A percentile compares a stretch with the other conserved stretches of the same genome.
These are phyloP conservation scores for Drosophila pallidifrons DNA, from an alignment of 1,140 invertebrate genomes.

Conservation along the genomic window DNA sequence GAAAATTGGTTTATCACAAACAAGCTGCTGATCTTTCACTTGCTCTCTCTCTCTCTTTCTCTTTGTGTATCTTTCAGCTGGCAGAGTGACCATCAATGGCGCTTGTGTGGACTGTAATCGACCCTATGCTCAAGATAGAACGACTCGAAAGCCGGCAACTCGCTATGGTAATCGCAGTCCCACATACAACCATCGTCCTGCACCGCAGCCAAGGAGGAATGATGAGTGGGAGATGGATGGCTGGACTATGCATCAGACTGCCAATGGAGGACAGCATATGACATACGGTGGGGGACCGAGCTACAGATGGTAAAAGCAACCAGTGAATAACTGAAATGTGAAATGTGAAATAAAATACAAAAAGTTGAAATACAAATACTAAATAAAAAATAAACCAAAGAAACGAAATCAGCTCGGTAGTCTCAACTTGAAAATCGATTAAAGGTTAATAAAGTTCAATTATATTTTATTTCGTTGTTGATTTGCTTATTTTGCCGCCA, in stretches of 20 bases:
- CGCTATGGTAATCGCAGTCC: background rate
- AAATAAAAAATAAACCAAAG: too few species aligned
- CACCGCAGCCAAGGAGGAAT: background rate
- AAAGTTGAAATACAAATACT: background rate
- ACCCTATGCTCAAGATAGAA: background rate
- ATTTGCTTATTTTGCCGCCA: too few species aligned
- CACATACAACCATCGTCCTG: background rate
- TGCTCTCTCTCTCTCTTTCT: background rate
- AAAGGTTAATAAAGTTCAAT: background rate
- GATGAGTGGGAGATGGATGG: slow-evolving; percentile 5
- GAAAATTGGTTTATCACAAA: background rate
- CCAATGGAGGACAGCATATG: slow-evolving; percentile 1
- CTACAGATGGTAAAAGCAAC: slow-evolving; percentile 2
- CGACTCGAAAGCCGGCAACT: background rate
- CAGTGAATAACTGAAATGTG: background rate
- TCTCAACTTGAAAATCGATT: background rate
- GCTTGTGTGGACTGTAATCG: slow-evolving; percentile 51
- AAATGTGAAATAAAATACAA: background rate
- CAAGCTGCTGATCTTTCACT: too few species aligned
- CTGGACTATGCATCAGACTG: background rate
- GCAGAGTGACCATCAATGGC: slow-evolving; percentile 65
- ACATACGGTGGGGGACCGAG: background rate
- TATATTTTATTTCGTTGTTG: too few species aligned
- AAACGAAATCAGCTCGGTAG: too few species aligned
- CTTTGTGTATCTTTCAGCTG: slow-evolving; percentile 29